Evolutionary conservation across 2,113 vertebrate species (phyloP), one percentile per base, ranked within the genome.

Genomic region (Dromiciops gliroides): DNA sequence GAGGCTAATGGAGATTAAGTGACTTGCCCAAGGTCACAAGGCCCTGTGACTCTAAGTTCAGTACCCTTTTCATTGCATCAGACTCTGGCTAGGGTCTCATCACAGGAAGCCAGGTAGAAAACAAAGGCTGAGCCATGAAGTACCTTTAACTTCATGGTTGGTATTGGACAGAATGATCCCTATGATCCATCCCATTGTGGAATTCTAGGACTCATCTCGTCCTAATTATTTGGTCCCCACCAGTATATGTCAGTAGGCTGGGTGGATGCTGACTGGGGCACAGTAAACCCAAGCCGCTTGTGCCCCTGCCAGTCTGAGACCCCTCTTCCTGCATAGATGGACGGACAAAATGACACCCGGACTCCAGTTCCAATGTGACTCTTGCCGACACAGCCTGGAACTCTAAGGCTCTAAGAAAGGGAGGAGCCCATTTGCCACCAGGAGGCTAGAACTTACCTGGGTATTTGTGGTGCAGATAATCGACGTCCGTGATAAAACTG

Each of bases 401-500:
- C 67, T 37, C 25, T 11, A 44, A 48, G 51, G 75, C 51, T 48
- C 10, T 48, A 6, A 26, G 44, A 0, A 56, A 11, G 0, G 4
- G 37, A 6, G 0, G 26, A 44, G 5, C 0, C 23, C 23, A 47
- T 49, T 49, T 89, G 11, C 47, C 26, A 28, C 47, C 48, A 89
- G 47, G 1, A 0, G 5, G 0, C 28, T 0, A 31, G 91, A 51
- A 48, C 97, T 48, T 98, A 99, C 99, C 99, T 99, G 99, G 98
- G 95, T 99, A 99, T 98, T 99, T 99, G 93, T 99, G 99, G 94
- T 99, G 99, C 94, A 99, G 98, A 96, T 99, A 99, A 97, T 99
- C 99, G 95, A 99, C 99, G 0, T 99, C 99, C 0, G 99, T 99
- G 98, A 99, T 99, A 96, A 99, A 99, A 95, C 99, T 99, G 98